phyloP scores from a whole-genome alignment of 2,888 invertebrate genomes.

The Ichneumoninae sp. region DNA sequence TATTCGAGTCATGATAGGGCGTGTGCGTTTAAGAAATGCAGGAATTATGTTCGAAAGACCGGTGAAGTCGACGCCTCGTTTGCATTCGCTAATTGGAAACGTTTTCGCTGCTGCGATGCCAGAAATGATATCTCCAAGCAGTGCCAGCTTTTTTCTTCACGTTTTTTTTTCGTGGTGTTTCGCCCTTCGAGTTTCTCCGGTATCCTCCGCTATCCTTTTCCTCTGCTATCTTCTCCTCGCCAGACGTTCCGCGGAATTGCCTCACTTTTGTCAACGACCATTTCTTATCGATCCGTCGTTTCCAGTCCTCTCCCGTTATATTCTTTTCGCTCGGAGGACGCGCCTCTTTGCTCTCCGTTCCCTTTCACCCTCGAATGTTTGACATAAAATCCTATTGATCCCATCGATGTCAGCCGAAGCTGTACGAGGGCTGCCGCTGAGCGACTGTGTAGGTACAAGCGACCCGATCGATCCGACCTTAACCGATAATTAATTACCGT shows the following conservation, averaged over 20 bases:
- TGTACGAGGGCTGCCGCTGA: neutral
- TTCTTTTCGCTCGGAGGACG: slow-evolving; percentile 27
- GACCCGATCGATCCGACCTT: slow-evolving; percentile 2
- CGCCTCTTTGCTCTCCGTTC: slow-evolving; percentile 2
- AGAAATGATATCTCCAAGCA: neutral
- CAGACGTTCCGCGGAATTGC: slow-evolving; percentile 53
- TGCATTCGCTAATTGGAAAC: slow-evolving; percentile 18
- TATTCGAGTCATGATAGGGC: neutral
- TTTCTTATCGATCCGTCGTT: slow-evolving; percentile 56
- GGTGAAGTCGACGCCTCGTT: neutral
- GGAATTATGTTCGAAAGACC: neutral
- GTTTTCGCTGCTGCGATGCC: neutral
- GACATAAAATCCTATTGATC: slow-evolving; percentile 19
- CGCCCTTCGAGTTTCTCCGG: neutral
- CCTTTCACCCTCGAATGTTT: neutral
- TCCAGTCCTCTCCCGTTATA: slow-evolving; percentile 1
- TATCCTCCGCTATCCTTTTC: neutral
- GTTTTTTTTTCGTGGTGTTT: neutral
- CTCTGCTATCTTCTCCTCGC: slow-evolving; percentile 23
- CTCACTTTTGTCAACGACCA: slow-evolving; percentile 63
- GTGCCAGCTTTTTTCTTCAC: neutral
- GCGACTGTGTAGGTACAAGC: neutral
- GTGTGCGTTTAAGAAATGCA: neutral
- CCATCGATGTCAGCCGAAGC: neutral
- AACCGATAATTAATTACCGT: slow-evolving; percentile 44